Conservation (phyloP, 2,797 vertebrate species). For the Galago senegalensis region DNA sequence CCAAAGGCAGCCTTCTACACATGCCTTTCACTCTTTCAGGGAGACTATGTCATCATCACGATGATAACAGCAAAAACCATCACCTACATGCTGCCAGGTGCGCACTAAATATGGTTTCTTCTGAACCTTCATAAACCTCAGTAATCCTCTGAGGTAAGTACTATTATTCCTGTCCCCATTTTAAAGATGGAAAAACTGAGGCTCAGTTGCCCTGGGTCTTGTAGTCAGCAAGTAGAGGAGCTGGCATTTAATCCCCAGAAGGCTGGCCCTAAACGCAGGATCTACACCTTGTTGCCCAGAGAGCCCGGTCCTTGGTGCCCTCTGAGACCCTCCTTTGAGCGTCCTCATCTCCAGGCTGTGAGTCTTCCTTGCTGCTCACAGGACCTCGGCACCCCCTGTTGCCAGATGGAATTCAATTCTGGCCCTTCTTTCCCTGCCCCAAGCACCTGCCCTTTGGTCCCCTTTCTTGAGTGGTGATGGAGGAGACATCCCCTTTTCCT, state of each 20-base stretch:
- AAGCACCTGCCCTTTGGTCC: background rate
- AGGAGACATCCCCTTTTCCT: background rate
- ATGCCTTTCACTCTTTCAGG: background rate
- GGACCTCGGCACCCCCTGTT: fast-evolving
- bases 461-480: background rate
- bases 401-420: background rate
- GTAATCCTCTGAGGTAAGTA: background rate
- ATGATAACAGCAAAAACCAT: background rate
- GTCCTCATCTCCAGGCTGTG: background rate
- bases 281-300: too few species aligned
- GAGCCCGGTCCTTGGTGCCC: too few species aligned
- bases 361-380: background rate
- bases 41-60: background rate
- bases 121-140: too few species aligned
- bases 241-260: background rate
- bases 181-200: background rate
- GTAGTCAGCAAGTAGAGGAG: background rate
- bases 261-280: fast-evolving
- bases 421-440: background rate
- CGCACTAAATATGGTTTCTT: fast-evolving
- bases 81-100: background rate
- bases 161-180: background rate
- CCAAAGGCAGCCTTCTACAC: background rate
- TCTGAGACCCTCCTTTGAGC: fast-evolving
- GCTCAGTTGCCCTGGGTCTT: background rate